Conservation (phyloP, 1,140 invertebrate genomes). For the Drosophila santomea region DNA sequence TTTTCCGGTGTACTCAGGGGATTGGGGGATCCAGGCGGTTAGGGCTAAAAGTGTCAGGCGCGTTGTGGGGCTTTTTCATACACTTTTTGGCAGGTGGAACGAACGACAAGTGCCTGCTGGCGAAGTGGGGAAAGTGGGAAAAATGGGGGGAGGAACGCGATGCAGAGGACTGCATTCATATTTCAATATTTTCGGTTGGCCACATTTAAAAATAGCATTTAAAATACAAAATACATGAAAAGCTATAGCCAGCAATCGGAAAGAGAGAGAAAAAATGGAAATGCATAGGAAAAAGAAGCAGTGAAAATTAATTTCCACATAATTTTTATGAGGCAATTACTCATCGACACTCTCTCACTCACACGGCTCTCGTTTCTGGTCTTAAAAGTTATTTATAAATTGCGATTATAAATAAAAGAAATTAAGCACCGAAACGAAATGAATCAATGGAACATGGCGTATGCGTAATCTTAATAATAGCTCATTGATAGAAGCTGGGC, state of each 20-base stretch:
- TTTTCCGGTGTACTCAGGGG: not conserved
- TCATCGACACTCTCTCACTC: constrained; percentile 68
- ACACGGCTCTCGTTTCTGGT: constrained; percentile 11
- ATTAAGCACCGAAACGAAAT: constrained; percentile 21
- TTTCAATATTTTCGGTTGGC: constrained; percentile 70
- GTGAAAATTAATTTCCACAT: constrained; percentile 81
- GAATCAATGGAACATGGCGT: constrained; percentile 62
- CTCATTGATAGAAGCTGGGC: constrained; percentile 29
- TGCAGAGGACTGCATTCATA: constrained; percentile 70
- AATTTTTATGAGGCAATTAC: constrained; percentile 83
- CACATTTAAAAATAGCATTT: constrained; percentile 52
- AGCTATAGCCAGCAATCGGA: not conserved
- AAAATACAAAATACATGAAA: constrained; percentile 4
- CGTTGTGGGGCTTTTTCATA: constrained; percentile 52
- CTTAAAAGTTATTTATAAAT: constrained; percentile 37
- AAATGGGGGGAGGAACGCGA: not conserved
- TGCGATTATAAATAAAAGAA: constrained; percentile 29
- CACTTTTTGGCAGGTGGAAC: constrained; percentile 76
- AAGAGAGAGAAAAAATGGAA: constrained; percentile 3
- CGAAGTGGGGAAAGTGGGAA: constrained; percentile 1
- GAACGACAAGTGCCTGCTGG: constrained; percentile 64
- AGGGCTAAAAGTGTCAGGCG: constrained; percentile 71
- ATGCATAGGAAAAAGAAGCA: constrained; percentile 44
- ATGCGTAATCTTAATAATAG: constrained; percentile 64
- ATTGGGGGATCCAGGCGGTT: constrained; percentile 3